These are phyloP conservation scores for Achroia grisella DNA, from an alignment of 1,140 invertebrate species.

Conservation along the genomic window DNA sequence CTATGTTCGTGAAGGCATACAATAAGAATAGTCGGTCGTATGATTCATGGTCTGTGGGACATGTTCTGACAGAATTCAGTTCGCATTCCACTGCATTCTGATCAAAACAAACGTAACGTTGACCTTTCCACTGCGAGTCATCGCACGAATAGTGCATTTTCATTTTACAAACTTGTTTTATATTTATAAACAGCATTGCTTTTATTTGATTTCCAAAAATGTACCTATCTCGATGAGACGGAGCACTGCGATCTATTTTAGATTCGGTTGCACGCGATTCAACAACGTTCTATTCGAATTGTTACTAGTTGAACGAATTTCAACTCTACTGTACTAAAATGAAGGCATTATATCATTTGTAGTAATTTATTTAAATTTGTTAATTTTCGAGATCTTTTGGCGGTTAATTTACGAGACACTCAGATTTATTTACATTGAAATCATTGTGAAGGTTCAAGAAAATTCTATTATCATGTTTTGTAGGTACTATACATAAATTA, in stretches of 20 bases:
- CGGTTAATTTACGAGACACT: slow-evolving; percentile 16
- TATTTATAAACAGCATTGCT: slow-evolving; percentile 49
- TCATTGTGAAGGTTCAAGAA: no score
- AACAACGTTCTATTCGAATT: slow-evolving; percentile 42
- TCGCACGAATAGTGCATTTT: slow-evolving; percentile 10
- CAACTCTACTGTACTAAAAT: slow-evolving; percentile 19
- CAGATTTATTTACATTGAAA: background rate
- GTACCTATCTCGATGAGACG: slow-evolving; percentile 55
- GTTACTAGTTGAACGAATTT: slow-evolving; percentile 28
- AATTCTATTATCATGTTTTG: no score
- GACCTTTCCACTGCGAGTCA: slow-evolving; percentile 23
- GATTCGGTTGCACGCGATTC: slow-evolving; percentile 32
- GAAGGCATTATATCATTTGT: slow-evolving; percentile 24
- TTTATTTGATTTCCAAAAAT: slow-evolving; percentile 69
- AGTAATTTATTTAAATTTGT: background rate
- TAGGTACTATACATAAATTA: no score
- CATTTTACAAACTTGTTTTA: slow-evolving; percentile 41
- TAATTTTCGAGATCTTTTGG: background rate
- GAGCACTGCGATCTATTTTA: slow-evolving; percentile 56
- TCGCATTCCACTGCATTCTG: slow-evolving; percentile 2
- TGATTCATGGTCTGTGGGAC: no score
- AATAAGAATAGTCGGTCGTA: no score
- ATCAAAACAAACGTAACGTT: slow-evolving; percentile 29
- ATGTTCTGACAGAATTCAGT: slow-evolving; percentile 8
- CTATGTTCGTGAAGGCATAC: no score